Base-by-base conservation (phyloP, 2,797 vertebrate genomes). In the Graptemys geographica region DNA sequence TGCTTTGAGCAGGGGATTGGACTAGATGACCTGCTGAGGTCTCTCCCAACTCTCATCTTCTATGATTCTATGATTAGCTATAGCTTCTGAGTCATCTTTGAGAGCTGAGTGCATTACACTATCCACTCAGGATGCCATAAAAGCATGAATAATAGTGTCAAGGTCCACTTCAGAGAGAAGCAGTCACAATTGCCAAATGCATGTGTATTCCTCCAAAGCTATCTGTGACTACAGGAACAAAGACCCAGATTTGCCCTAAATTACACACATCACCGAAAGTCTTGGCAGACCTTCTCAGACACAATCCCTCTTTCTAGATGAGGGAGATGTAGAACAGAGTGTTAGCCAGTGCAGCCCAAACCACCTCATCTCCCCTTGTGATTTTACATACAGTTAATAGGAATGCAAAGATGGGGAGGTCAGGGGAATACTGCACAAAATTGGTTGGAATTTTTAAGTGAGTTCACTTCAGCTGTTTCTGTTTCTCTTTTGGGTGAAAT, bases 171-270 rank as follows among this genome's bases (percentile, higher is more conserved):
- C 74, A n/a, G 81, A 28, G 33, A 94, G 74, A 92, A n/a, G 21
- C 41, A 79, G 59, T 69, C 84, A 81, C 0, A 0, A 81, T 56
- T 83, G 59, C 44, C 18, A 21, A 82, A 83, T 0, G 0, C 79
- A 51, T 89, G 47, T 23, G 80, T 95, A 87, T 52, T 51, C 79
- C 91, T 65, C 69, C 93, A 95, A 92, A 92, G 27, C 3, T 94
- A 55, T 84, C 82, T 72, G 37, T 53, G 62, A 55, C 72, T 78
- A 88, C 80, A 49, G 79, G 53, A 87, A 78, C 78, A 91, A 90
- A 94, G 72, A 93, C 80, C 62, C n/a, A 87, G 47, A 80, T 33
- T 7, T 91, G 57, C 59, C 65, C 91, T 44, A 79, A 94, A 88
- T 65, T 84, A 94, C 2, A 7, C 12, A 85, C 8, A 5, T n/a